Base-by-base conservation (phyloP, 2,113 vertebrate genomes). In the Chitala chitala region DNA sequence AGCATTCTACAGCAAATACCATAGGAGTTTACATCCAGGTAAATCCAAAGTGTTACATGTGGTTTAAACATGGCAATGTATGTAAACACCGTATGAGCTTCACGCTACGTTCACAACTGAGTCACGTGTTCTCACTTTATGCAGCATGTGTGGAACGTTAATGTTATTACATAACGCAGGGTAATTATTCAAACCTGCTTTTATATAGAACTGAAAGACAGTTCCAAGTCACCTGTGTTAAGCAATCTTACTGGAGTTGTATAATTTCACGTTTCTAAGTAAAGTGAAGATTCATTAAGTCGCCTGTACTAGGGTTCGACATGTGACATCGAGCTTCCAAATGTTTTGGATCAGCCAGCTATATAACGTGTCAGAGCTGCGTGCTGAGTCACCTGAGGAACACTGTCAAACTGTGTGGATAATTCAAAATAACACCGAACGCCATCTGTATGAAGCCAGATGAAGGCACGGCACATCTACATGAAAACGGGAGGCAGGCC, bases 401-500 rank as follows among this genome's bases (percentile, higher is more conserved):
- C 59, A 68, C 59, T 72, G 69, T 53, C 66, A 63, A 78, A 78
- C 74, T 72, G 64, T n/a, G n/a, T 31, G 4, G 72, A 42, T 77
- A 70, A 56, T 75, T 76, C 74, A 69, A 42, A 83, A 77, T 71
- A 75, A 81, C 76, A 78, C 48, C 71, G 58, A 78, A 69, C 71
- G 75, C 80, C 80, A 80, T 84, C 82, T 84, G 81, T 66, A 76
- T 78, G 40, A 69, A 81, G 75, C 8, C 13, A 74, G 71, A 76
- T 12, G 69, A 76, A 73, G 58, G 78, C 76, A 29, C 71, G n/a
- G 63, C 71, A 73, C 51, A n/a, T 55, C 44, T 74, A 56, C 63
- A 38, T 50, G 73, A 75, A 78, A 78, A 77, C 77, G 78, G 76
- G 73, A 74, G 76, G 61, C 73, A n/a, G 55, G 44, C n/a, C n/a